Evolutionary conservation across 2,113 vertebrate species (phyloP).

Genomic region (Athene cunicularia): DNA sequence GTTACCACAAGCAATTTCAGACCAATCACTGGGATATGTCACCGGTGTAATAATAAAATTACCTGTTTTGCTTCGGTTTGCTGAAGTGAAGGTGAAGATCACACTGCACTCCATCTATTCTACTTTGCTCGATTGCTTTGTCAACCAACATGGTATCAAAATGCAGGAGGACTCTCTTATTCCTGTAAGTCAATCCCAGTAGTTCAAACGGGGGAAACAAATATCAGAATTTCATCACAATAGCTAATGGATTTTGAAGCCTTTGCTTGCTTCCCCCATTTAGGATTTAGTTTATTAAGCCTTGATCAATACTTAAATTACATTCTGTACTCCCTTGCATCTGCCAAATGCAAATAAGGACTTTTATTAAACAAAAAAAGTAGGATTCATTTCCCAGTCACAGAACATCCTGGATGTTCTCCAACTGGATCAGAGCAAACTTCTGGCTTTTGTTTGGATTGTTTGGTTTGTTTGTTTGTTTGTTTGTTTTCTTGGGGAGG

Average conservation of each 20-base stretch:
- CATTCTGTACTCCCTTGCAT: neutral
- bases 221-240: neutral
- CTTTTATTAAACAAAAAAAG: neutral
- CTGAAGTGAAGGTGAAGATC: neutral
- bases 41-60: neutral
- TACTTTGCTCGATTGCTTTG: neutral
- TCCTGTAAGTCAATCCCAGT: neutral
- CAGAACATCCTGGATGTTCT: neutral
- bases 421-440: neutral
- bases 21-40: neutral
- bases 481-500: no score
- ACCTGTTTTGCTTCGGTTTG: neutral
- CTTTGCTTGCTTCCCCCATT: neutral
- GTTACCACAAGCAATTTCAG: neutral
- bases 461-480: no score
- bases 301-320: neutral
- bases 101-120: neutral
- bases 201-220: neutral
- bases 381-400: neutral
- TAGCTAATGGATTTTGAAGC: neutral
- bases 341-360: neutral
- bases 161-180: neutral
- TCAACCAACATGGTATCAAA: rapidly evolving
- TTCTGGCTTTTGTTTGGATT: neutral
- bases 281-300: neutral